Conservation (phyloP, 2,113 vertebrate species). For the Sinocyclocheilus rhinocerous region DNA sequence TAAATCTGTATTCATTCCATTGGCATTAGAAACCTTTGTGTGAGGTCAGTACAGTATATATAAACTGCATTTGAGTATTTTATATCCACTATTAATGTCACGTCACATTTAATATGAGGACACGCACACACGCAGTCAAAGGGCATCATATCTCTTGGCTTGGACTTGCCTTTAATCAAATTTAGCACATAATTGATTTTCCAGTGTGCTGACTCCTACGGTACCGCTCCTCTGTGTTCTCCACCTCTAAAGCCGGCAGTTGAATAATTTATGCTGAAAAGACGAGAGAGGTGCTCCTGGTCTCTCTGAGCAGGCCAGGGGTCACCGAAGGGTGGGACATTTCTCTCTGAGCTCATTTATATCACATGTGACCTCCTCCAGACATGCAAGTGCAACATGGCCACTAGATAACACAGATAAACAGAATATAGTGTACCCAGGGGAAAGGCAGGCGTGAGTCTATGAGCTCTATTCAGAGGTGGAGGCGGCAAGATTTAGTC, state of each 20-base stretch:
- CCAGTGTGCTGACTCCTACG: conserved; percentile 32
- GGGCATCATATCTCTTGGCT: conserved; percentile 48
- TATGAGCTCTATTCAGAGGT: not conserved
- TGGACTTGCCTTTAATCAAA: conserved; percentile 51
- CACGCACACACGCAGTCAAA: conserved; percentile 26
- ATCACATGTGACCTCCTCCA: conserved; percentile 48
- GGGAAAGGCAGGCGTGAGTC: not conserved
- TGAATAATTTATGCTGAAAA: conserved; percentile 56
- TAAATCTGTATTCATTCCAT: not conserved
- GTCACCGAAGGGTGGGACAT: conserved; percentile 49
- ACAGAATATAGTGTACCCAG: conserved; percentile 33
- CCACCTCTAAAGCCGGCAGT: conserved; percentile 35
- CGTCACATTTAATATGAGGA: conserved; percentile 19
- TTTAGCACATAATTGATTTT: conserved; percentile 59
- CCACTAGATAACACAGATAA: conserved; percentile 36
- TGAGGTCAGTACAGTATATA: conserved; percentile 3
- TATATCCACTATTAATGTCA: conserved; percentile 34
- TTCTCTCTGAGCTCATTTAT: conserved; percentile 58
- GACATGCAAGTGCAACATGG: conserved; percentile 26
- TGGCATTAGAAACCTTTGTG: not conserved
- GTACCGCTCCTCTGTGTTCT: conserved; percentile 28
- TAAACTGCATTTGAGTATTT: conserved; percentile 30
- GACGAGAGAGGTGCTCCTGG: conserved; percentile 43
- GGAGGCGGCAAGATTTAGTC: not conserved
- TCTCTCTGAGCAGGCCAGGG: not conserved